Conservation (phyloP, 2,113 vertebrate genomes). For the Vidua macroura region DNA sequence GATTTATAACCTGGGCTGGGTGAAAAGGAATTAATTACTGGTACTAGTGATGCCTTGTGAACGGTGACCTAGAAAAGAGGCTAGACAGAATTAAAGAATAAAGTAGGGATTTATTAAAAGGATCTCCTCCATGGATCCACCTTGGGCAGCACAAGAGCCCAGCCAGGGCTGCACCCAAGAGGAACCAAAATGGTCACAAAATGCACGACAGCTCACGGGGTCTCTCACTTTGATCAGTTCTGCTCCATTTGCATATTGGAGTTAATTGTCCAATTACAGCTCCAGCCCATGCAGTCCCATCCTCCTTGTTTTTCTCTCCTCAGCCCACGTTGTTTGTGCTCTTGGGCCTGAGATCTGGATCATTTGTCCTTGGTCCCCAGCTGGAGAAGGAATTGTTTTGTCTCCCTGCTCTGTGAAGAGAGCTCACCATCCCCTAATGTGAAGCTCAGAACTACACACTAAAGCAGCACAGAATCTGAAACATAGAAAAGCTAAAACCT, state of each 20-base stretch:
- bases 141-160: neutral
- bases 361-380: neutral
- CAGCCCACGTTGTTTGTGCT: neutral
- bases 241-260: neutral
- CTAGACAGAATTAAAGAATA: neutral
- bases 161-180: neutral
- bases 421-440: neutral
- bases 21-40: neutral
- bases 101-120: neutral
- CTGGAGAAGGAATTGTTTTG: neutral
- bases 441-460: neutral
- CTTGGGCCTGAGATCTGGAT: neutral
- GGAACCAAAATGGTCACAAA: neutral
- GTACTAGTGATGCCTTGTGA: neutral
- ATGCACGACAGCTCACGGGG: accelerated
- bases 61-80: neutral
- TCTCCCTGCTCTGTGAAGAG: neutral
- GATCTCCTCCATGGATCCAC: neutral
- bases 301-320: neutral
- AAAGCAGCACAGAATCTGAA: neutral
- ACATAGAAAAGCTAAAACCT: neutral
- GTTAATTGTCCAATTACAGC: neutral
- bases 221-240: neutral
- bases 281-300: neutral
- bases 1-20: neutral